Percentiles rank a stretch among this genome's conserved stretches.
Evolutionary conservation across 2,113 vertebrate species (phyloP).

Genomic region (Gobio gobio): DNA sequence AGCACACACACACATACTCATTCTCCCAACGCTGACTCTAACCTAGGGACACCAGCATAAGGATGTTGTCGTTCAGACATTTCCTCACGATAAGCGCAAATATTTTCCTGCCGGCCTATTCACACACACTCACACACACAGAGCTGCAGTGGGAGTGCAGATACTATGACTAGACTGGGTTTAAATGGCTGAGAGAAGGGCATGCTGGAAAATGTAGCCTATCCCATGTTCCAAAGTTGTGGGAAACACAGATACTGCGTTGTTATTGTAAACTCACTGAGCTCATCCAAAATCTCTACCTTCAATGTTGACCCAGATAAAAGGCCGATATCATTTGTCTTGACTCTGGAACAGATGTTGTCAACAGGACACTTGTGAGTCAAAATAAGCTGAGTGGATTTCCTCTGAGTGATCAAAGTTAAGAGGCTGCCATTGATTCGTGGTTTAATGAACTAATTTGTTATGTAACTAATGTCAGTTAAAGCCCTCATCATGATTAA

Average conservation of each 20-base stretch:
- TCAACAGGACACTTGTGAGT: constrained; percentile 29
- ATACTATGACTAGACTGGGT: constrained; percentile 53
- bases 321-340: constrained; percentile 23
- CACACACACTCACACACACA: constrained; percentile 32
- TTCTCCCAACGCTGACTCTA: constrained; percentile 28
- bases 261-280: constrained; percentile 35
- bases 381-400: constrained; percentile 21
- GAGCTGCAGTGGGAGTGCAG: constrained; percentile 41
- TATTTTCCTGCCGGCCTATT: constrained; percentile 72
- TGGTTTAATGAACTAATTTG: constrained; percentile 19
- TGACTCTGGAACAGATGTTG: constrained; percentile 6
- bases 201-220: constrained; percentile 24
- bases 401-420: constrained; percentile 19
- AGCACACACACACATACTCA: background rate
- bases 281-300: constrained; percentile 39
- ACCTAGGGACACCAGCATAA: constrained; percentile 60
- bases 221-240: constrained; percentile 32
- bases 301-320: constrained; percentile 33
- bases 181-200: constrained; percentile 58
- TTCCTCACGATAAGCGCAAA: constrained; percentile 77
- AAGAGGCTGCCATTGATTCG: background rate
- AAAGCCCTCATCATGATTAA: constrained; percentile 14
- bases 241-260: constrained; percentile 48
- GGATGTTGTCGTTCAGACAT: constrained; percentile 77
- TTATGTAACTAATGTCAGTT: background rate